phyloP scores from a whole-genome alignment of 2,888 invertebrate species.

The Drosophila pegasa region DNA sequence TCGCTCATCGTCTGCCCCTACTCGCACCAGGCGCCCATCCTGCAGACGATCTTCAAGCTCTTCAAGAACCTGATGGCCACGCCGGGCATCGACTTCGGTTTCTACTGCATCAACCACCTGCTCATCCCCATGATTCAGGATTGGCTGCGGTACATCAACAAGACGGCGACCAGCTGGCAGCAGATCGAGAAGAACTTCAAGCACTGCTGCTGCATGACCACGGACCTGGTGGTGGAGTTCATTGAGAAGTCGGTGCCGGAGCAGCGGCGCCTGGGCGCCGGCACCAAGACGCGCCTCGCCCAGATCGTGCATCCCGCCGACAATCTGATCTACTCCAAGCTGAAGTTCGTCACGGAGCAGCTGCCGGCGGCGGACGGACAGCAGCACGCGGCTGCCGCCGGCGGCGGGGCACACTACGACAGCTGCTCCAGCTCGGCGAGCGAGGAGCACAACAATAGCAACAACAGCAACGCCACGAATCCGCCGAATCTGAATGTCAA shows the following conservation, averaged over 20 bases:
- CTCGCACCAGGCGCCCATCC: constrained; percentile 93
- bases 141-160: constrained; percentile 93
- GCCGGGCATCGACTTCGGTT: constrained; percentile 95
- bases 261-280: constrained; percentile 64
- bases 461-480: constrained; percentile 25
- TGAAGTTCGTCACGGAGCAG: constrained; percentile 83
- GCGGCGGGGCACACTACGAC: constrained; percentile 54
- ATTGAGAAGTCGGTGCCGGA: constrained; percentile 88
- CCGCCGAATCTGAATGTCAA: constrained; percentile 42
- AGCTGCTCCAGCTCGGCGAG: constrained; percentile 52
- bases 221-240: constrained; percentile 95
- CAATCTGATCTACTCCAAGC: constrained; percentile 83
- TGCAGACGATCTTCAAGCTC: constrained; percentile 94
- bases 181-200: constrained; percentile 95
- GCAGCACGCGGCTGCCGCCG: constrained; percentile 34
- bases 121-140: constrained; percentile 96
- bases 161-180: constrained; percentile 90
- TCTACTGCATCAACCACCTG: constrained; percentile 96
- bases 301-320: constrained; percentile 84
- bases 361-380: constrained; percentile 44
- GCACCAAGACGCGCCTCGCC: constrained; percentile 77
- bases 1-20: constrained; percentile 94
- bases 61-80: constrained; percentile 90
- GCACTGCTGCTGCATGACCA: constrained; percentile 96
- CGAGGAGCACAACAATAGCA: constrained; percentile 40